Percentiles rank a stretch among this genome's conserved stretches.
phyloP scores from a whole-genome alignment of 1,140 invertebrate species.

The Homalodisca vitripennis region DNA sequence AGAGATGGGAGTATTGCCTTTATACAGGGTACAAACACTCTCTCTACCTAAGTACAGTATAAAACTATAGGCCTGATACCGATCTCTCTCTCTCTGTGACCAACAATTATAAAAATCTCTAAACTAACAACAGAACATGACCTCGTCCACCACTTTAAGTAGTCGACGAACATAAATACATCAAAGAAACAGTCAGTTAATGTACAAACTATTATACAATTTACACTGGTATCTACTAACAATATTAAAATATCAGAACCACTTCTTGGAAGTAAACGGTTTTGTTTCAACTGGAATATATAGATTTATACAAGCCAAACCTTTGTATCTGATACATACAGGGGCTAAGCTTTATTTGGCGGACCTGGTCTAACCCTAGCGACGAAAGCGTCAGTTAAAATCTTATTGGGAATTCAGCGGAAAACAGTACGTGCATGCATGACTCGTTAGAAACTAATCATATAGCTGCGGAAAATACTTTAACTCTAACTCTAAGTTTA shows the following conservation, averaged over 20 bases:
- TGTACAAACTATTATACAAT: constrained; percentile 25
- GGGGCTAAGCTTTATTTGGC: not conserved
- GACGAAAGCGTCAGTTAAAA: too few species aligned
- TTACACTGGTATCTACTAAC: constrained; percentile 17
- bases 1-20: not conserved
- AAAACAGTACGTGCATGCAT: too few species aligned
- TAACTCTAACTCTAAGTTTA: too few species aligned
- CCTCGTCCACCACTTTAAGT: not conserved
- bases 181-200: not conserved
- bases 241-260: constrained; percentile 16
- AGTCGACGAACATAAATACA: not conserved
- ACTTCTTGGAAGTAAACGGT: constrained; percentile 17
- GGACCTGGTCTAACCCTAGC: too few species aligned
- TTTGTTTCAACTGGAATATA: constrained; percentile 9
- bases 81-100: not conserved
- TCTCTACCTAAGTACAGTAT: constrained; percentile 19
- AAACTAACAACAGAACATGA: constrained; percentile 5
- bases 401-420: too few species aligned
- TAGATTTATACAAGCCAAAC: not conserved
- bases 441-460: too few species aligned
- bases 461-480: too few species aligned
- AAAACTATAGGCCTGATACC: constrained; percentile 21
- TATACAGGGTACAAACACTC: not conserved
- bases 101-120: constrained; percentile 26
- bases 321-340: not conserved